Conservation (phyloP, 2,888 invertebrate genomes). For the Ceraclea dissimilis region DNA sequence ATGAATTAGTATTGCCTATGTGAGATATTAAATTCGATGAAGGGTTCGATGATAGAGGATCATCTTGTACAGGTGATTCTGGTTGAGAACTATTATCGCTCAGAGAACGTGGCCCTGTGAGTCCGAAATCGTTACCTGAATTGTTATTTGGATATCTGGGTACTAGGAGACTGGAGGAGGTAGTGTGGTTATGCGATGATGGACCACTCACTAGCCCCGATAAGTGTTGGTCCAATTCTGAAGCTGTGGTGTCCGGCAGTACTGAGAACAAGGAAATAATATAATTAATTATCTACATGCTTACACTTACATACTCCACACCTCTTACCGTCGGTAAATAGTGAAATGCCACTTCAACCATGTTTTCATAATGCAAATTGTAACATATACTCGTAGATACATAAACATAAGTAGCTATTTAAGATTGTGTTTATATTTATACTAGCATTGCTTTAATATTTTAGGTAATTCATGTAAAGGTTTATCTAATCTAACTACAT, state of each 20-base stretch:
- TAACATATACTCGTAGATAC: no score
- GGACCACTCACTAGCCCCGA: slow-evolving; percentile 55
- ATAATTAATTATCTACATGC: neutral
- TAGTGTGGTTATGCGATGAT: slow-evolving; percentile 42
- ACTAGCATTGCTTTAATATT: no score
- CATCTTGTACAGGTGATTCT: slow-evolving; percentile 76
- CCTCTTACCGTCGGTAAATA: no score
- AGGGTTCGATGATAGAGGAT: slow-evolving; percentile 58
- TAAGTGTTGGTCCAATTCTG: slow-evolving; percentile 66
- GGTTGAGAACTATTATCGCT: slow-evolving; percentile 79
- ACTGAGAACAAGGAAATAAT: slow-evolving; percentile 38
- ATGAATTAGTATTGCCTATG: slow-evolving; percentile 42
- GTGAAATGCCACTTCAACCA: no score
- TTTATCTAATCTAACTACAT: no score
- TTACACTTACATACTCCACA: no score
- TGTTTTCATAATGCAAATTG: no score
- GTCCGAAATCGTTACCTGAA: slow-evolving; percentile 55
- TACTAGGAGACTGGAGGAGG: slow-evolving; percentile 44
- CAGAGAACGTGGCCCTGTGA: slow-evolving; percentile 65
- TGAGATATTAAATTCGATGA: slow-evolving; percentile 53
- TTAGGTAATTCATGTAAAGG: no score
- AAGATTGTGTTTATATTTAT: no score
- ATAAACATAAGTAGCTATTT: no score
- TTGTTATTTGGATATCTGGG: slow-evolving; percentile 55
- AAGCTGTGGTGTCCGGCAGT: slow-evolving; percentile 70